phyloP scores from a whole-genome alignment of 1,140 invertebrate species.

The Psix sp. region DNA sequence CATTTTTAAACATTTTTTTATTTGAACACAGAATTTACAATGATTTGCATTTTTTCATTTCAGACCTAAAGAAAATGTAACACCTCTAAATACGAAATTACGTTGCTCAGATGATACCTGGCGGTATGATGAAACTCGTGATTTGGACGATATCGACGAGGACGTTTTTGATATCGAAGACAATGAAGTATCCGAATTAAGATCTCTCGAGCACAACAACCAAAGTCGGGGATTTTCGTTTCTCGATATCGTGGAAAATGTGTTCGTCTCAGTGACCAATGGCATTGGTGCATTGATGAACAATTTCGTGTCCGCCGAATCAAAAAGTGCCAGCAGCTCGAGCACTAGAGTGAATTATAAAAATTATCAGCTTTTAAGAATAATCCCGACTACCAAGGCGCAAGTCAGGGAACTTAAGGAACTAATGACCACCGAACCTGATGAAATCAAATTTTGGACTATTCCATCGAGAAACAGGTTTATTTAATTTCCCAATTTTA shows the following conservation, averaged over 20 bases:
- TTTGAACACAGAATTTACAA: neutral
- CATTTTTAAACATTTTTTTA: no score
- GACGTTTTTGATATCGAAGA: slow-evolving; percentile 12
- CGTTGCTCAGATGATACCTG: slow-evolving; percentile 44
- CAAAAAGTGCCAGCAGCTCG: slow-evolving; percentile 57
- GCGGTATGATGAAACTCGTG: slow-evolving; percentile 32
- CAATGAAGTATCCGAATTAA: slow-evolving; percentile 20
- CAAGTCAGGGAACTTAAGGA: slow-evolving; percentile 68
- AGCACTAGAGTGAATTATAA: slow-evolving; percentile 67
- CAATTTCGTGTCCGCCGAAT: slow-evolving; percentile 65
- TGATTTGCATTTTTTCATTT: slow-evolving; percentile 9
- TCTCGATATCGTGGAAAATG: slow-evolving; percentile 63
- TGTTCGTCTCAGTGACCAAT: slow-evolving; percentile 62
- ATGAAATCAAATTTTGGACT: slow-evolving; percentile 79
- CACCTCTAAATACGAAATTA: slow-evolving; percentile 7
- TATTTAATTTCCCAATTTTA: slow-evolving; percentile 1
- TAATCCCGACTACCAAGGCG: slow-evolving; percentile 62
- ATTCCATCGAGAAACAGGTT: slow-evolving; percentile 65
- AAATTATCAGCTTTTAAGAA: slow-evolving; percentile 70
- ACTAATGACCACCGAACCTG: slow-evolving; percentile 67
- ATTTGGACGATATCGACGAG: slow-evolving; percentile 35
- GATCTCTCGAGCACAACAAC: neutral
- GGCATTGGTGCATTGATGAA: slow-evolving; percentile 65
- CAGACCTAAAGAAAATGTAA: slow-evolving; percentile 28
- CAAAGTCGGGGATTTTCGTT: slow-evolving; percentile 66